A percentile compares a stretch with the other conserved stretches of the same genome.
Conservation (phyloP, 1,140 invertebrate species). For the Lepidurus couesii region DNA sequence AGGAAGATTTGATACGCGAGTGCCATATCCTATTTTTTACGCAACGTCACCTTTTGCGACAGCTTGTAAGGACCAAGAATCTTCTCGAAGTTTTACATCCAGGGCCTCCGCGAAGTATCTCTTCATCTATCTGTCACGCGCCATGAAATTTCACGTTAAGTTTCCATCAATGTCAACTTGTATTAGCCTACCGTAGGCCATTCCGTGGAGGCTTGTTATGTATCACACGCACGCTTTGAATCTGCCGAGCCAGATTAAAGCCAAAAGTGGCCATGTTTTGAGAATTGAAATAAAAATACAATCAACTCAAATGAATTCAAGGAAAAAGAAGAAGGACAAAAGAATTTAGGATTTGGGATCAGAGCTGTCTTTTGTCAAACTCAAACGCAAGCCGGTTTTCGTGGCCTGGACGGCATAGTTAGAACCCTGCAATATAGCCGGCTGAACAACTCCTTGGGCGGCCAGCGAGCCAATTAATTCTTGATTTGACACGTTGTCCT, state of each 20-base stretch:
- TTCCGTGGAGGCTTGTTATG: background rate
- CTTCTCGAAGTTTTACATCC: background rate
- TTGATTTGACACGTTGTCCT: constrained; percentile 66
- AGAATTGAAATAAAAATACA: background rate
- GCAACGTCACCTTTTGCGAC: background rate
- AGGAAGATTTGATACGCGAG: too few relatives aligned
- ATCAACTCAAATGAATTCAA: background rate
- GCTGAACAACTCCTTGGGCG: constrained; percentile 53
- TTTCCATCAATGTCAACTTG: constrained; percentile 14
- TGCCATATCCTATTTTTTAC: background rate
- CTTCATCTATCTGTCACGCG: constrained; percentile 18
- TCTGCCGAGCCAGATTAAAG: constrained; percentile 9
- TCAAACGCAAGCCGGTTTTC: background rate
- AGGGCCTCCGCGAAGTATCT: background rate
- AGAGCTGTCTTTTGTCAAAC: background rate
- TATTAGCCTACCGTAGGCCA: background rate
- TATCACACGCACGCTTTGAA: constrained; percentile 15
- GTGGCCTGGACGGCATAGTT: background rate
- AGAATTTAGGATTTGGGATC: background rate
- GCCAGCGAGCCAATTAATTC: constrained; percentile 56
- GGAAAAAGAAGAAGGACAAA: too few relatives aligned
- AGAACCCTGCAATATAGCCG: constrained; percentile 42
- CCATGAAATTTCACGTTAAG: background rate
- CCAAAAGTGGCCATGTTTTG: background rate
- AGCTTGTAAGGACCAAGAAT: background rate